phyloP scores from a whole-genome alignment of 2,797 vertebrate species.

The Micrastur ruficollis region DNA sequence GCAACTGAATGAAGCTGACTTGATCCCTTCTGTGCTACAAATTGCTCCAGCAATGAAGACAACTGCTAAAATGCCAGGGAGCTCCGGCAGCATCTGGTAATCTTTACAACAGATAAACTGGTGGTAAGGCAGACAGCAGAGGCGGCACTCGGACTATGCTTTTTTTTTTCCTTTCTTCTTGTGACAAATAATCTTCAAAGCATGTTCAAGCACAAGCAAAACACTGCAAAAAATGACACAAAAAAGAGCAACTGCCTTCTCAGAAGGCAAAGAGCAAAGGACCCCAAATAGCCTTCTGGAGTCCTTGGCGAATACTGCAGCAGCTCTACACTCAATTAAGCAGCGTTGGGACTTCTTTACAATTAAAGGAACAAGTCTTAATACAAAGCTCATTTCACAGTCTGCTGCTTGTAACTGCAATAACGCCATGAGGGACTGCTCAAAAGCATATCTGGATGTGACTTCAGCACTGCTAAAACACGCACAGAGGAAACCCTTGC shows the following conservation, averaged over 20 bases:
- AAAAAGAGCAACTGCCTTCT: not conserved
- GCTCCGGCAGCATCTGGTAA: not conserved
- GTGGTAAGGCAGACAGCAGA: not conserved
- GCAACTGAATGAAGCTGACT: not conserved
- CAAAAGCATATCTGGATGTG: not conserved
- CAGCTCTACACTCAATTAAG: not conserved
- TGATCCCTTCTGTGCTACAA: slow-evolving; percentile 19
- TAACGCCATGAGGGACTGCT: not conserved
- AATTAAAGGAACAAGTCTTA: not conserved
- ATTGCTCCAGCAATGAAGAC: not conserved
- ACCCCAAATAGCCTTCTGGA: not conserved
- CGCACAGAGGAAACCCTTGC: not conserved
- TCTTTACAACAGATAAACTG: slow-evolving; percentile 13
- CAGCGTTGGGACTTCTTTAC: not conserved
- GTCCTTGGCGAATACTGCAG: not conserved
- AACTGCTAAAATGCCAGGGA: not conserved
- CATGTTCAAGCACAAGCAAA: not conserved
- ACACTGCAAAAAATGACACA: not conserved
- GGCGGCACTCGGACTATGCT: not conserved
- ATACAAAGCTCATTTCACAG: not conserved
- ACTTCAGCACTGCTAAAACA: not conserved
- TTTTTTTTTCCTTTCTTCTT: not conserved
- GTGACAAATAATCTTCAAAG: not conserved
- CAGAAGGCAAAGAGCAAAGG: not conserved
- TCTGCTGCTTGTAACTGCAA: not conserved